Conservation (phyloP, 92 coral and sea anemone genomes). For the Porites divaricata region DNA sequence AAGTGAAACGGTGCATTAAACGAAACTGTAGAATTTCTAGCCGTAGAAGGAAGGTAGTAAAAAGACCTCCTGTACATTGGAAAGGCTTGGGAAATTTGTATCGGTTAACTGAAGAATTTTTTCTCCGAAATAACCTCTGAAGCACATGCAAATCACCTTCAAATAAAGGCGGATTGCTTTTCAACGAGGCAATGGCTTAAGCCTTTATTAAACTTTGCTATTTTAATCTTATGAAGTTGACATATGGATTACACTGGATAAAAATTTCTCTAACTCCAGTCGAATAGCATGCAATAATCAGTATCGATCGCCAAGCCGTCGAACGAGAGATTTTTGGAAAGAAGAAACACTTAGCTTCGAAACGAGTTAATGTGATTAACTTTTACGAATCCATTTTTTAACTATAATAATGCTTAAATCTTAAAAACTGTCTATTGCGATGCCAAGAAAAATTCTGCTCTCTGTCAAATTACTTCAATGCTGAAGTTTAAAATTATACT, state of each 20-base stretch:
- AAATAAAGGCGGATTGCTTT: constrained; percentile 19
- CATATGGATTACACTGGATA: constrained; percentile 14
- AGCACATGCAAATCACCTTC: not conserved
- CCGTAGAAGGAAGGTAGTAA: not conserved
- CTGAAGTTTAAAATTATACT: not conserved
- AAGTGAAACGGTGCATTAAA: constrained; percentile 7
- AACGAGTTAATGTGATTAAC: constrained; percentile 6
- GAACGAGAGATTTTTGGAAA: not conserved
- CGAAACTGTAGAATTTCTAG: not conserved
- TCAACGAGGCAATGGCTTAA: constrained; percentile 10
- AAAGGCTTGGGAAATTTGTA: not conserved
- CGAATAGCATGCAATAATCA: not conserved
- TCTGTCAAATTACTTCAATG: not conserved
- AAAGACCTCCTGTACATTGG: not conserved
- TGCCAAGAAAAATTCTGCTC: not conserved
- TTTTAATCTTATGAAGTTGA: constrained; percentile 29
- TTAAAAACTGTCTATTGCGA: not conserved
- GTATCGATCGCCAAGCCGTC: not conserved
- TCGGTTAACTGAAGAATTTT: not conserved
- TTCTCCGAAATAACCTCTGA: not conserved
- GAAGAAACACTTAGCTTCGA: not conserved
- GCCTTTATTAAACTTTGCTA: constrained; percentile 16
- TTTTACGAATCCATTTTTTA: not conserved
- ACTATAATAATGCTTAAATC: not conserved
- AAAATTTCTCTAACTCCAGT: not conserved